Conservation (phyloP, 1,140 invertebrate genomes). For the Vanessa atalanta region DNA sequence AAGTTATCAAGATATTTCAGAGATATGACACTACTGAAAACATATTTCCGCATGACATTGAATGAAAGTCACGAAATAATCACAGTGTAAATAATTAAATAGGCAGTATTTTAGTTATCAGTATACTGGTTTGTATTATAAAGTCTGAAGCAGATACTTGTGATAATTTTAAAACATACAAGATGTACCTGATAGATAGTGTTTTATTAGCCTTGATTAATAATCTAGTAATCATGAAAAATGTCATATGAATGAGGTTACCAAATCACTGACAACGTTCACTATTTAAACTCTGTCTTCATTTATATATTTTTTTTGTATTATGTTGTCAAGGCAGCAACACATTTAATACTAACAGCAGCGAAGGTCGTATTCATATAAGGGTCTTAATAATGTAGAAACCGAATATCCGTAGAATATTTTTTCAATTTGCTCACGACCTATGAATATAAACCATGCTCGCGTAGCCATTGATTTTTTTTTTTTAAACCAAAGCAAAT, state of each 20-base stretch:
- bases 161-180: not conserved
- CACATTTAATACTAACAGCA: not conserved
- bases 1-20: slow-evolving; percentile 26
- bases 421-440: not conserved
- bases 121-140: not conserved
- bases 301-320: not conserved
- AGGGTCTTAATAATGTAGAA: not conserved
- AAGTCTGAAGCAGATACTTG: slow-evolving; percentile 6
- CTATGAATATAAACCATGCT: not conserved
- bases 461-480: too few relatives aligned
- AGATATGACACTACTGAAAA: slow-evolving; percentile 24
- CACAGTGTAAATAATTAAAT: slow-evolving; percentile 24
- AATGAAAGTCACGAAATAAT: slow-evolving; percentile 36
- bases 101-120: slow-evolving; percentile 24
- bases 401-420: too few relatives aligned
- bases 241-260: slow-evolving; percentile 6
- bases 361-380: not conserved
- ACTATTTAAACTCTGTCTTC: not conserved
- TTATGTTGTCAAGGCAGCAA: not conserved
- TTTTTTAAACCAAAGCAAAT: too few relatives aligned
- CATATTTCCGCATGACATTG: slow-evolving; percentile 34
- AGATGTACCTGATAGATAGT: not conserved
- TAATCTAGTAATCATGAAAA: not conserved
- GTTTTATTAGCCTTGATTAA: slow-evolving; percentile 2
- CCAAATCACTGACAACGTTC: not conserved